Evolutionary conservation across 2,797 vertebrate species (phyloP).

Genomic region (Notolepis coatsorum): DNA sequence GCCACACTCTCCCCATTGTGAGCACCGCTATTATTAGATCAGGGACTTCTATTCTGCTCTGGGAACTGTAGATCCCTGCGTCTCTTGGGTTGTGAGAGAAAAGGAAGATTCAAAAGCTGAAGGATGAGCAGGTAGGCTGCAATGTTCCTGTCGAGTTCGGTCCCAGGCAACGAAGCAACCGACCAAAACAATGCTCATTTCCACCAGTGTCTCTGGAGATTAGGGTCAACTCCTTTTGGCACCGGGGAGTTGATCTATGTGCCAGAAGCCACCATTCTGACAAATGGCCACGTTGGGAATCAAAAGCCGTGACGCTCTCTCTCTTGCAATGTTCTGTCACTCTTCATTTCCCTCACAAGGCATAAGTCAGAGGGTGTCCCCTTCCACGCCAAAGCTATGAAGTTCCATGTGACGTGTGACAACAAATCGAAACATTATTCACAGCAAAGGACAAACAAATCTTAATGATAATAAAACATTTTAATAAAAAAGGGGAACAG

Average conservation of each 20-base stretch:
- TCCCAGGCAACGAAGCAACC: not conserved
- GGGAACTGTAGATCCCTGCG: constrained; percentile 3
- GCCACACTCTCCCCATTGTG: constrained; percentile 9
- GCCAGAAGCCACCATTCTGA: not conserved
- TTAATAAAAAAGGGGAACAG: constrained; percentile 1
- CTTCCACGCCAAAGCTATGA: not conserved
- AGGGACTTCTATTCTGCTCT: constrained; percentile 29
- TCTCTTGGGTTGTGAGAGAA: not conserved
- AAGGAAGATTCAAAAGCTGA: constrained; percentile 2
- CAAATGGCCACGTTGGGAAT: constrained; percentile 50
- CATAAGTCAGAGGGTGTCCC: not conserved
- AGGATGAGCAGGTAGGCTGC: not conserved
- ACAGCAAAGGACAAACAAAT: constrained; percentile 53
- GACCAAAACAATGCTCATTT: constrained; percentile 6
- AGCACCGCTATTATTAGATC: constrained; percentile 55
- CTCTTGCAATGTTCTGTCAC: constrained; percentile 34
- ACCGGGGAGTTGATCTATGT: not conserved
- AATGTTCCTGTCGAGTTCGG: not conserved
- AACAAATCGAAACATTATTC: constrained; percentile 35
- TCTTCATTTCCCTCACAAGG: not conserved
- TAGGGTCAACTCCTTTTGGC: not conserved
- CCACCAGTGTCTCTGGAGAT: not conserved
- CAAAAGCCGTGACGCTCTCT: constrained; percentile 52
- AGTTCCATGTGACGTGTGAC: not conserved
- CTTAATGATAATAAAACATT: constrained; percentile 64